Evolutionary conservation across 2,888 invertebrate species (phyloP).

Genomic region (Aphidius colemani): DNA sequence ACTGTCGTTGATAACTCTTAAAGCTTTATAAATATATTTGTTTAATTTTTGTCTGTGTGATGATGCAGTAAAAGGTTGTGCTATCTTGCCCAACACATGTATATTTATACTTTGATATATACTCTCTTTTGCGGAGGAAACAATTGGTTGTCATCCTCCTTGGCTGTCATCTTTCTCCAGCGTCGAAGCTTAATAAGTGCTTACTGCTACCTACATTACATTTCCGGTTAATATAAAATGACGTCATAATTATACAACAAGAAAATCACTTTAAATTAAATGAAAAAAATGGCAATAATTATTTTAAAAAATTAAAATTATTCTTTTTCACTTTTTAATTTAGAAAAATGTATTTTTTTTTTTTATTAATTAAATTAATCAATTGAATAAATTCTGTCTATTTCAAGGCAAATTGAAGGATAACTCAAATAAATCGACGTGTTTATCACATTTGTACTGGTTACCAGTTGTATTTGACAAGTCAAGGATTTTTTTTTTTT

Average conservation of each 20-base stretch:
- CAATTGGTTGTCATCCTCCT: conserved; percentile 54
- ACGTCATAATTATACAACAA: conserved; percentile 47
- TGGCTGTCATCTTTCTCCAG: conserved; percentile 30
- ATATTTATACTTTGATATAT: conserved; percentile 46
- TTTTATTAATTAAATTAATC: conserved; percentile 1
- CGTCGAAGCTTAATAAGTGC: conserved; percentile 55
- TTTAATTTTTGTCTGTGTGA: conserved; percentile 16
- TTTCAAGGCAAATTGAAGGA: background rate
- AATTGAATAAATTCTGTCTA: background rate
- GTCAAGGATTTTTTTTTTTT: conserved; percentile 16
- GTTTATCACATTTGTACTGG: conserved; percentile 3
- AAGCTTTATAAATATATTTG: conserved; percentile 8
- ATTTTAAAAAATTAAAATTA: background rate
- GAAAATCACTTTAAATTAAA: background rate
- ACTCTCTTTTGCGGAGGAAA: conserved; percentile 59
- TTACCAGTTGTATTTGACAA: conserved; percentile 3
- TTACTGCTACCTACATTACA: conserved; percentile 58
- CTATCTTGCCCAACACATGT: conserved; percentile 4
- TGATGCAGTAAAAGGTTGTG: conserved; percentile 21
- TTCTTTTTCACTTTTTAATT: background rate
- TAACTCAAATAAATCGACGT: conserved; percentile 16
- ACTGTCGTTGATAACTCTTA: conserved; percentile 22
- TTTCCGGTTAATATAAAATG: conserved; percentile 54
- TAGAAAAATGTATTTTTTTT: background rate
- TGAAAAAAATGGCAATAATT: background rate